These are phyloP conservation scores for Pseudomyrmex flavicornis DNA, from an alignment of 1,140 invertebrate species.

Conservation along the genomic window DNA sequence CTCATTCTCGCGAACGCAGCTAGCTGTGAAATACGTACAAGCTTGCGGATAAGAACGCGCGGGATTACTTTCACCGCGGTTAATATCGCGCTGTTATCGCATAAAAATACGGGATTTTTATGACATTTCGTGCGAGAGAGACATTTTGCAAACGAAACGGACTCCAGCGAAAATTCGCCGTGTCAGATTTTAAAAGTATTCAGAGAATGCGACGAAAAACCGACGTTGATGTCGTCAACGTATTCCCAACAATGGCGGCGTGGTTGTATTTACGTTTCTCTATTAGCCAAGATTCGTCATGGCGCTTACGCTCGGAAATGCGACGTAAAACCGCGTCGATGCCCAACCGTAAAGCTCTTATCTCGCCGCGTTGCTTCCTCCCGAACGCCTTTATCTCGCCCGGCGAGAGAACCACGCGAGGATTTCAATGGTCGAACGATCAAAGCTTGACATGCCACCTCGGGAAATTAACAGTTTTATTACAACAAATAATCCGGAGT, in stretches of 20 bases:
- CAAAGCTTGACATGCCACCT: conserved; percentile 21
- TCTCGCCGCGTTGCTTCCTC: conserved; percentile 61
- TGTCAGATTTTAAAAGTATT: not conserved
- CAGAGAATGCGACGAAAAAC: not conserved
- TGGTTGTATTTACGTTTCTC: conserved; percentile 29
- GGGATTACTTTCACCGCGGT: not conserved
- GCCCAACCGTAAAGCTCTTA: conserved; percentile 64
- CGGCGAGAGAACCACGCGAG: not conserved
- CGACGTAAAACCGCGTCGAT: conserved; percentile 34
- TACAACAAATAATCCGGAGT: conserved; percentile 74
- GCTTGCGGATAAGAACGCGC: not conserved
- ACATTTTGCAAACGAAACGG: not conserved
- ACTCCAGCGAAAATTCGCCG: not conserved
- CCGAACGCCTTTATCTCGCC: conserved; percentile 63
- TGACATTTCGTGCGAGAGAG: not conserved
- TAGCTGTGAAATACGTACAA: not conserved
- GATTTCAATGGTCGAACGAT: not conserved
- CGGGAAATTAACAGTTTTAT: conserved; percentile 79
- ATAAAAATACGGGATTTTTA: not conserved
- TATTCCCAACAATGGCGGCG: not conserved
- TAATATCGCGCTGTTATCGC: not conserved
- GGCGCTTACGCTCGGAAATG: conserved; percentile 38
- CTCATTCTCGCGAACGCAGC: not conserved
- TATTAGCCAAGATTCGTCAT: conserved; percentile 69
- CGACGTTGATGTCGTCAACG: not conserved